A percentile compares a stretch with the other conserved stretches of the same genome.
phyloP scores from a whole-genome alignment of 2,888 invertebrate genomes.

The Elgonia sp. region DNA sequence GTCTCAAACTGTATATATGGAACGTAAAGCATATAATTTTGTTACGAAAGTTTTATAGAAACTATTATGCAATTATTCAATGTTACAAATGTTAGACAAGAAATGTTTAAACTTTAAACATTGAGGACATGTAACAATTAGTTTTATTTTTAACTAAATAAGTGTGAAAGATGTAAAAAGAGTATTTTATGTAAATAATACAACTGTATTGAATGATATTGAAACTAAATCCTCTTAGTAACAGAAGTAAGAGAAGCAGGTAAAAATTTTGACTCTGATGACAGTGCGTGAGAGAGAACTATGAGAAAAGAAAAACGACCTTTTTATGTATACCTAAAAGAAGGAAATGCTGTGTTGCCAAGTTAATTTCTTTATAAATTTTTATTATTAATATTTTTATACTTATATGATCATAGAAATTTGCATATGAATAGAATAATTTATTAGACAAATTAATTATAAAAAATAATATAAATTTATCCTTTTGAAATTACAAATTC shows the following conservation, averaged over 20 bases:
- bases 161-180: too few relatives aligned
- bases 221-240: too few relatives aligned
- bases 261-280: too few relatives aligned
- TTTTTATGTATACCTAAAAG: neutral
- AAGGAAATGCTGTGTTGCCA: neutral
- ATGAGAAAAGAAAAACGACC: slow-evolving; percentile 1
- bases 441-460: neutral
- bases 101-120: neutral
- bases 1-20: slow-evolving; percentile 7
- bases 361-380: neutral
- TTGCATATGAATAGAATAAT: neutral
- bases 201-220: too few relatives aligned
- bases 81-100: neutral
- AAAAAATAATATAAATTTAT: too few relatives aligned
- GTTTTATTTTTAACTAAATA: neutral
- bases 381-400: neutral
- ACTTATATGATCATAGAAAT: too few relatives aligned
- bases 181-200: too few relatives aligned
- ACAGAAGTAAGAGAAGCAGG: too few relatives aligned
- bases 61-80: slow-evolving; percentile 9
- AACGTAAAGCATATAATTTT: slow-evolving; percentile 3
- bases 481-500: too few relatives aligned
- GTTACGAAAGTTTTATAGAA: slow-evolving; percentile 6
- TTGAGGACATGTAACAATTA: neutral
- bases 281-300: too few relatives aligned